Conservation (phyloP, 2,888 invertebrate species). For the Heliconius erato region DNA sequence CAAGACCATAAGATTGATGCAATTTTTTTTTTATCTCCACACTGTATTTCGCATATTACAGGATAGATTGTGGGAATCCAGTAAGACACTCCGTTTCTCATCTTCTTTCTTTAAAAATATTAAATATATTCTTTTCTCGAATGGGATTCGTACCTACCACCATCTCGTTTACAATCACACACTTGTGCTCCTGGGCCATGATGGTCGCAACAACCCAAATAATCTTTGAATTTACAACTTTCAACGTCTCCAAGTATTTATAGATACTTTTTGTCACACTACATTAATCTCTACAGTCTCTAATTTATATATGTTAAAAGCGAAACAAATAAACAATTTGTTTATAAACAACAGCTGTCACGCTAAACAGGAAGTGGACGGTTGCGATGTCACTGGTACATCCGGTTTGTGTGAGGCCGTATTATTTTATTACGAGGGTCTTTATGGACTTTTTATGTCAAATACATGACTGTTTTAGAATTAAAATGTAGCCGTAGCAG, state of each 20-base stretch:
- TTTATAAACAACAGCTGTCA: slow-evolving; percentile 68
- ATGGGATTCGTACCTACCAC: no score
- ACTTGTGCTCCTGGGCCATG: no score
- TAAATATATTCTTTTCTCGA: no score
- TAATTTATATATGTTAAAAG: not conserved
- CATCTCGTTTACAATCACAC: no score
- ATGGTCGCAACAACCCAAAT: no score
- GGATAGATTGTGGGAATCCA: no score
- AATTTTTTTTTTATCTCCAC: no score
- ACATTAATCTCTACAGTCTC: not conserved
- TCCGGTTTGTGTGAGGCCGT: slow-evolving; percentile 32
- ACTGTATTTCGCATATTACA: no score
- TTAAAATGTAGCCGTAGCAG: not conserved
- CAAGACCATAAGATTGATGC: no score
- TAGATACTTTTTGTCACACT: not conserved
- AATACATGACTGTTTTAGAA: not conserved
- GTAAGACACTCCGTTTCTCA: no score
- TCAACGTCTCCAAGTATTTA: not conserved
- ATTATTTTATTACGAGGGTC: slow-evolving; percentile 24
- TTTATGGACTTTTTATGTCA: slow-evolving; percentile 9
- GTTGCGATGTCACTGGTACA: slow-evolving; percentile 55
- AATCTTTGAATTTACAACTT: not conserved
- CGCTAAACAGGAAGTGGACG: slow-evolving; percentile 55
- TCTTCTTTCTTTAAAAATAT: no score
- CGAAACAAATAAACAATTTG: slow-evolving; percentile 46